Conservation (phyloP, 1,140 invertebrate species). For the Drosophila willistoni region DNA sequence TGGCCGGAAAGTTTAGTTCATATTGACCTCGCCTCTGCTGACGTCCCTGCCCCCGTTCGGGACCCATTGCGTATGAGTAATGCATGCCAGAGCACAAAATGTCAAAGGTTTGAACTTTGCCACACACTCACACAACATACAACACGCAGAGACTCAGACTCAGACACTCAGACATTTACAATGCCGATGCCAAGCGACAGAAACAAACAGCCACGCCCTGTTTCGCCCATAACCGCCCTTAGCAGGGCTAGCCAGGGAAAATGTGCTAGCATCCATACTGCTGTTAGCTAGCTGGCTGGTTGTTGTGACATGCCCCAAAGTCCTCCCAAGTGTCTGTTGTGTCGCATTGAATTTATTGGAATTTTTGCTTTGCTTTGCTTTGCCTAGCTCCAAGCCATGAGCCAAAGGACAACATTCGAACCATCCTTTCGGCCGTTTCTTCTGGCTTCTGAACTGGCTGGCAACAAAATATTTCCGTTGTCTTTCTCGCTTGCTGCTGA, state of each 20-base stretch:
- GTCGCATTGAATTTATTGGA: slow-evolving; percentile 82
- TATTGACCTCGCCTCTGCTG: slow-evolving; percentile 30
- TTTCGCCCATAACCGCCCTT: slow-evolving; percentile 11
- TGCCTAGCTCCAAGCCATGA: slow-evolving; percentile 49
- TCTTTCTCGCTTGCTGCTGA: slow-evolving; percentile 36
- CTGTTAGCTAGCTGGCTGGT: slow-evolving; percentile 15
- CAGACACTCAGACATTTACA: slow-evolving; percentile 32
- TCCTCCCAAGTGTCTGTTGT: slow-evolving; percentile 78
- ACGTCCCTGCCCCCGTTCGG: background rate
- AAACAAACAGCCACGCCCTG: slow-evolving; percentile 55
- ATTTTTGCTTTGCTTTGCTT: slow-evolving; percentile 71
- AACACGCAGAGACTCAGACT: background rate
- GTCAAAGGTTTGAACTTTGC: slow-evolving; percentile 80
- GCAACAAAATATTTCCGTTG: slow-evolving; percentile 61
- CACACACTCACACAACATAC: slow-evolving; percentile 41
- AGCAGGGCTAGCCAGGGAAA: background rate
- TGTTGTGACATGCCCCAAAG: slow-evolving; percentile 76
- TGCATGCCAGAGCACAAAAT: slow-evolving; percentile 69
- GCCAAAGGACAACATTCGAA: slow-evolving; percentile 43
- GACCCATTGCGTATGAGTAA: slow-evolving; percentile 73
- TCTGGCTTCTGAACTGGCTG: slow-evolving; percentile 7
- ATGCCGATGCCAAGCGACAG: slow-evolving; percentile 49
- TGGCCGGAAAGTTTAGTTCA: slow-evolving; percentile 54
- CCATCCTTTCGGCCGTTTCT: slow-evolving; percentile 32
- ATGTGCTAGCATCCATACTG: slow-evolving; percentile 26